Percentiles rank a stretch among this genome's conserved stretches.
Evolutionary conservation across 2,797 vertebrate genomes (phyloP).

Genomic region (Ispidina picta): DNA sequence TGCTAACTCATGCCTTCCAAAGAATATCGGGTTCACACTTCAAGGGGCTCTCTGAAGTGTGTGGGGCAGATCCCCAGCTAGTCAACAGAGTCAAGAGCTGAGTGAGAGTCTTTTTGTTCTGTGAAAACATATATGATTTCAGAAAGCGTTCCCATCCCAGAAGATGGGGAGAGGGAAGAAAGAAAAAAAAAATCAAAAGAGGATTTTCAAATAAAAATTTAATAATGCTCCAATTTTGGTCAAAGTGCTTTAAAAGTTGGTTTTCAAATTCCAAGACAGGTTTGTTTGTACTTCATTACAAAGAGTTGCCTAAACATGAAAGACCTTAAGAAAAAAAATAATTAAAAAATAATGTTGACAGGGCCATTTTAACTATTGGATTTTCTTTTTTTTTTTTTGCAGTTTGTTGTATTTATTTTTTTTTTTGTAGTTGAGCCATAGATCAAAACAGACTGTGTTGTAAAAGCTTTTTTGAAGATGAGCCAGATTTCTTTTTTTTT

Average conservation of each 20-base stretch:
- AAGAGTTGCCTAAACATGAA: slow-evolving; percentile 30
- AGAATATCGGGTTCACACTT: slow-evolving; percentile 42
- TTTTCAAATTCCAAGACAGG: slow-evolving; percentile 17
- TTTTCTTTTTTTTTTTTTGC: background rate
- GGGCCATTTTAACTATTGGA: slow-evolving; percentile 6
- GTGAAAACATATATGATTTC: slow-evolving; percentile 30
- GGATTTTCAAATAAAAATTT: slow-evolving; percentile 32
- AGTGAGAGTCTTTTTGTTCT: slow-evolving; percentile 17
- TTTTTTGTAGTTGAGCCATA: background rate
- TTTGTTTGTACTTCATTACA: slow-evolving; percentile 34
- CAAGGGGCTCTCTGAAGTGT: background rate
- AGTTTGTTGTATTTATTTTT: background rate
- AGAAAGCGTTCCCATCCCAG: background rate
- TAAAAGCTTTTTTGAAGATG: slow-evolving; percentile 62
- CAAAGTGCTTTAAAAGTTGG: slow-evolving; percentile 22
- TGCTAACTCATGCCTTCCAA: slow-evolving; percentile 14
- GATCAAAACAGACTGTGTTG: slow-evolving; percentile 39
- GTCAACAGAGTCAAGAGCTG: background rate
- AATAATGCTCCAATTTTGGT: background rate
- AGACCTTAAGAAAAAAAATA: background rate
- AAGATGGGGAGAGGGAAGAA: fast-evolving
- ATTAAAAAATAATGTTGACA: background rate
- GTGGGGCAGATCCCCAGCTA: background rate
- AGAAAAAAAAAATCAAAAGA: background rate
- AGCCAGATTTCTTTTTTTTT: slow-evolving; percentile 25